Conservation (phyloP, 2,797 vertebrate species). For the Knipowitschia caucasica region DNA sequence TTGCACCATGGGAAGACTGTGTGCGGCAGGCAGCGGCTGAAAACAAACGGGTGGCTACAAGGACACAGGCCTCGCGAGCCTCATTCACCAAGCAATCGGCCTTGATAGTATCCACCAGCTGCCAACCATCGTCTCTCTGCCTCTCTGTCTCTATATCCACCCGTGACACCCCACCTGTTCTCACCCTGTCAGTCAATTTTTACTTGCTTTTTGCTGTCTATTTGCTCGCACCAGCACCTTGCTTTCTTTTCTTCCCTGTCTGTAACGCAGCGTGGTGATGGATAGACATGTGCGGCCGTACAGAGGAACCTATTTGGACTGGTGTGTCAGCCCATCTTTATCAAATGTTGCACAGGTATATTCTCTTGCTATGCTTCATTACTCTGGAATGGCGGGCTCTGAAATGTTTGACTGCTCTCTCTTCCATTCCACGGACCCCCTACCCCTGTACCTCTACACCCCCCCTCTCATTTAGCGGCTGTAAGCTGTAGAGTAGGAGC, state of each 20-base stretch:
- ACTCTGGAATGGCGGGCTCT: slow-evolving; percentile 92
- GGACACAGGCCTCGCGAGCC: slow-evolving; percentile 85
- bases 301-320: slow-evolving; percentile 99
- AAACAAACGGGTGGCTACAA: slow-evolving; percentile 80
- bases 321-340: slow-evolving; percentile 98
- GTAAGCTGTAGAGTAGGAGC: slow-evolving; percentile 60
- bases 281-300: slow-evolving; percentile 88
- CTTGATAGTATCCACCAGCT: slow-evolving; percentile 86
- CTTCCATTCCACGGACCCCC: slow-evolving; percentile 47
- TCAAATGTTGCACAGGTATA: slow-evolving; percentile 99
- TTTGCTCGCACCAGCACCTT: slow-evolving; percentile 36
- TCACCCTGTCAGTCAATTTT: slow-evolving; percentile 66
- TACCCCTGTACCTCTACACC: slow-evolving; percentile 14
- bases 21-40: slow-evolving; percentile 57
- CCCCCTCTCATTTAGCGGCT: slow-evolving; percentile 58
- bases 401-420: slow-evolving; percentile 96
- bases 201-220: slow-evolving; percentile 59
- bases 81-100: slow-evolving; percentile 85
- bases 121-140: slow-evolving; percentile 74
- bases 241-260: slow-evolving; percentile 56
- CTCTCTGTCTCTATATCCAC: slow-evolving; percentile 56
- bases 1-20: slow-evolving; percentile 60
- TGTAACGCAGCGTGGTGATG: slow-evolving; percentile 85
- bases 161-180: slow-evolving; percentile 60
- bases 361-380: slow-evolving; percentile 98